A percentile compares a stretch with the other conserved stretches of the same genome.
phyloP scores from a whole-genome alignment of 2,888 invertebrate species.

The Eupithecia dodoneata region DNA sequence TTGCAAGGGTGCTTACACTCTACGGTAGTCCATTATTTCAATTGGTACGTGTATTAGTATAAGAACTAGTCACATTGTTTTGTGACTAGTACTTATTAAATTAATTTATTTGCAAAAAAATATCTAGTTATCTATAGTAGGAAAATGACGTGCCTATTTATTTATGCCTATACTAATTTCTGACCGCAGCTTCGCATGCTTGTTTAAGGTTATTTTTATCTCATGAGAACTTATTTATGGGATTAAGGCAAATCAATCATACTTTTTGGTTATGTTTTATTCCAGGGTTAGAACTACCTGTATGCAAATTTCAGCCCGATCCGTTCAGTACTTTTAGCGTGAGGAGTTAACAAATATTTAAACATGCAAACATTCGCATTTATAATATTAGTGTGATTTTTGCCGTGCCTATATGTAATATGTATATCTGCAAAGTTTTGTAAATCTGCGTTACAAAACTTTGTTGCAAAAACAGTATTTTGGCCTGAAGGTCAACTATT shows the following conservation, averaged over 20 bases:
- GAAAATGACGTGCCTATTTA: neutral
- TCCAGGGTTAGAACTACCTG: too few species aligned
- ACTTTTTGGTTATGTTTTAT: too few species aligned
- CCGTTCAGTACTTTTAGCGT: too few species aligned
- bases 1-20: neutral
- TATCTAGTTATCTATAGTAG: neutral
- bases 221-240: too few species aligned
- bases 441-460: neutral
- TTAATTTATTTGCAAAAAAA: neutral
- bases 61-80: neutral
- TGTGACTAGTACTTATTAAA: neutral
- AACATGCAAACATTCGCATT: too few species aligned
- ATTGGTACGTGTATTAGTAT: neutral
- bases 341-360: too few species aligned
- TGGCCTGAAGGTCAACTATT: constrained; percentile 7
- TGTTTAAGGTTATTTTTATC: too few species aligned
- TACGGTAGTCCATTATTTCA: neutral
- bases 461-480: neutral
- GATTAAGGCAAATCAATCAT: too few species aligned
- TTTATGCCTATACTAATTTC: neutral
- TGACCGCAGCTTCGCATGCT: too few species aligned
- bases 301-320: too few species aligned
- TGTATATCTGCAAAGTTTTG: neutral
- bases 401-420: too few species aligned
- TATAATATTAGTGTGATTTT: too few species aligned